Conservation (phyloP, 2,113 vertebrate genomes). For the Silurus asotus region DNA sequence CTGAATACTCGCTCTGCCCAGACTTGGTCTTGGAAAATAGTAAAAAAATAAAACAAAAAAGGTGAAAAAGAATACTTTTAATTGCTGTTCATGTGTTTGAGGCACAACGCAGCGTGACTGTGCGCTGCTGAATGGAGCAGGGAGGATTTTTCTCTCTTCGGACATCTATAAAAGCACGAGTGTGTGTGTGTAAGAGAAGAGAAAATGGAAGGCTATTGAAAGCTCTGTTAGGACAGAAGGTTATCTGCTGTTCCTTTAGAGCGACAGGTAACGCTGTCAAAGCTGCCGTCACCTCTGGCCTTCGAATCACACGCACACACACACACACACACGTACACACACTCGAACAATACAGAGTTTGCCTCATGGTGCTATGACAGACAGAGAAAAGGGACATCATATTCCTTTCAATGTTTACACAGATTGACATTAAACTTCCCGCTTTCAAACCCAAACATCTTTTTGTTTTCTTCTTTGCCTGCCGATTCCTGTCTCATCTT, state of each 20-base stretch:
- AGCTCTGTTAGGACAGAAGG: constrained; percentile 84
- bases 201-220: constrained; percentile 91
- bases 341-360: background rate
- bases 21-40: constrained; percentile 67
- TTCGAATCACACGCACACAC: constrained; percentile 54
- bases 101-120: constrained; percentile 81
- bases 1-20: constrained; percentile 73
- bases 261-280: constrained; percentile 77
- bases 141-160: constrained; percentile 78
- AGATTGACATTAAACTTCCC: background rate
- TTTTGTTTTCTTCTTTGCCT: background rate
- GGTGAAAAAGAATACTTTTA: constrained; percentile 94
- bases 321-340: constrained; percentile 38
- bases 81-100: constrained; percentile 96
- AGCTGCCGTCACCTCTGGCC: constrained; percentile 69
- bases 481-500: constrained; percentile 39
- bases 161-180: constrained; percentile 82
- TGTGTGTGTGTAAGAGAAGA: constrained; percentile 77
- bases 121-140: constrained; percentile 81
- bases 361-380: background rate
- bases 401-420: constrained; percentile 13
- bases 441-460: background rate
- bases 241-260: constrained; percentile 87
- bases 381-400: background rate
- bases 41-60: constrained; percentile 13